Base-by-base conservation (phyloP, 1,140 invertebrate species). In the Drosophila trapezifrons region DNA sequence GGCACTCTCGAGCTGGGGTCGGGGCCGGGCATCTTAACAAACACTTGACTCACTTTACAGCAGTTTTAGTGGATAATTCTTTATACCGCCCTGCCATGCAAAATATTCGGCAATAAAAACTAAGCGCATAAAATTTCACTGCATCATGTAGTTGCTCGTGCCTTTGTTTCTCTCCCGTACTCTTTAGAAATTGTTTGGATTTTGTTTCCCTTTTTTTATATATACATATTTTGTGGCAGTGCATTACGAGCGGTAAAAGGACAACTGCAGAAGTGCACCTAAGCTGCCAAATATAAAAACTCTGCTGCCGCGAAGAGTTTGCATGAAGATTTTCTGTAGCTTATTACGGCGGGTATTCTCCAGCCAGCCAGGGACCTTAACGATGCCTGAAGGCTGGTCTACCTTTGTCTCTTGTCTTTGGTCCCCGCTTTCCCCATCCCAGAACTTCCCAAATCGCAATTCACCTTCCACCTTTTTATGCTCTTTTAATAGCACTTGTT, bases 401-500 rank as follows among this genome's bases (percentile, higher is more conserved):
- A 54, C 46, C 52, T 32, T 49, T 46, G 73, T 62, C 70, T 46
- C 45, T 40, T n/a, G 49, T 45, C 17, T 29, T 29, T 40, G 35
- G 9, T 6, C 35, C 58, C 55, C 27, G 22, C 18, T 5, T 13
- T 27, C 27, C 20, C 25, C 37, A 7, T 32, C 10, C 29, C 29
- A 9, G 9, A 51, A 27, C n/a, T 22, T 32, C 13, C 66, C 49
- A 18, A 71, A 71, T 70, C 67, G 54, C 69, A 71, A 56, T 78
- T 78, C 80, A 83, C 79, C 73, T 83, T 76, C 71, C 69, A 86
- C 81, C 64, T 89, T 64, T 78, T 83, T 80, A 87, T 87, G 80
- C 80, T 87, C 76, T 87, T 87, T 87, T 89, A 89, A 89, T 87
- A 83, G 83, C 80, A 79, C 72, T 87, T 89, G 83, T 89, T 87